Conservation (phyloP, 2,888 invertebrate species). For the Diloba caeruleocephala region DNA sequence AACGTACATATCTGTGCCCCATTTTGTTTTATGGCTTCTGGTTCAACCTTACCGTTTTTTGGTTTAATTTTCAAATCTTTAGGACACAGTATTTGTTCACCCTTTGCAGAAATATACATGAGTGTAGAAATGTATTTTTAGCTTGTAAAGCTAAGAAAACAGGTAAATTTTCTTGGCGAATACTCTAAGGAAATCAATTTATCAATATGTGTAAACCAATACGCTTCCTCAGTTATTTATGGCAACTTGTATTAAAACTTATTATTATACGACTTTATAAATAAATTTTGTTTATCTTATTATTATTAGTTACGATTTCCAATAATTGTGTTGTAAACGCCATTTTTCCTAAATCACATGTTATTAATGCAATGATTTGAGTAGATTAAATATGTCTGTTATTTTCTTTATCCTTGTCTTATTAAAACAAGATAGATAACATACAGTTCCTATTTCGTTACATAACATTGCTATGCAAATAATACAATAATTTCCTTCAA, state of each 20-base stretch:
- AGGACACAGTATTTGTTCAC: too few species aligned
- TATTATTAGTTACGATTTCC: not conserved
- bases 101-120: not conserved
- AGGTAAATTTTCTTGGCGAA: slow-evolving; percentile 20
- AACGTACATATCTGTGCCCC: too few species aligned
- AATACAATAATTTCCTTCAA: too few species aligned
- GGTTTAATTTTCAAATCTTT: too few species aligned
- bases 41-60: too few species aligned
- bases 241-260: slow-evolving; percentile 5
- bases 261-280: not conserved
- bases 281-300: slow-evolving; percentile 3
- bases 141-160: not conserved
- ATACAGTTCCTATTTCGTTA: too few species aligned
- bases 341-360: not conserved
- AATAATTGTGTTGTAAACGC: slow-evolving; percentile 3
- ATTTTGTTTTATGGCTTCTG: too few species aligned
- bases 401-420: not conserved
- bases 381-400: not conserved
- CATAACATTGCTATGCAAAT: too few species aligned
- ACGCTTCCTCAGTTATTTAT: slow-evolving; percentile 13
- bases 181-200: slow-evolving; percentile 35
- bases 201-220: slow-evolving; percentile 25
- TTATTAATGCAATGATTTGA: not conserved
- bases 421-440: too few species aligned
- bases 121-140: not conserved